These are phyloP conservation scores for Acleris holmiana DNA, from an alignment of 2,888 invertebrate genomes.

Conservation along the genomic window DNA sequence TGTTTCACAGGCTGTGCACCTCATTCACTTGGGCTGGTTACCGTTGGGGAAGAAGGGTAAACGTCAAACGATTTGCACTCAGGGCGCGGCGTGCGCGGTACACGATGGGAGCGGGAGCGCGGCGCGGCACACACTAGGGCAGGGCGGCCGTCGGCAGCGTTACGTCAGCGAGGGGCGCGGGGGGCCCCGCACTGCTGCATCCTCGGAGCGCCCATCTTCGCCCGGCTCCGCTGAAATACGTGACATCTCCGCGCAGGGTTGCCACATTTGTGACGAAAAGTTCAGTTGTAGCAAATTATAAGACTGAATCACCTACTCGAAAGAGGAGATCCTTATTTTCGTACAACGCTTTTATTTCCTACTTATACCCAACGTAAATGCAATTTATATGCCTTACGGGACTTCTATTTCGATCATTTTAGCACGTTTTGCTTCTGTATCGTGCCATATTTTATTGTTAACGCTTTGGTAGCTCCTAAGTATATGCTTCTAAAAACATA, in stretches of 20 bases:
- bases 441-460: too few species aligned
- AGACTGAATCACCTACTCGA: too few species aligned
- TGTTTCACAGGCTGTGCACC: slow-evolving; percentile 59
- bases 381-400: too few species aligned
- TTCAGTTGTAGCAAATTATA: not conserved
- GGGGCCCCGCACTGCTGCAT: slow-evolving; percentile 78
- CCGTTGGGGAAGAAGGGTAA: slow-evolving; percentile 69
- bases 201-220: slow-evolving; percentile 74
- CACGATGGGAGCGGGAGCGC: slow-evolving; percentile 68
- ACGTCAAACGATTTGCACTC: slow-evolving; percentile 80
- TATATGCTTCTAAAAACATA: too few species aligned
- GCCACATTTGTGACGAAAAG: slow-evolving; percentile 25
- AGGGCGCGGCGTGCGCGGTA: slow-evolving; percentile 68
- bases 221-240: slow-evolving; percentile 72
- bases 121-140: slow-evolving; percentile 82
- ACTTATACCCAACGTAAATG: too few species aligned
- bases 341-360: too few species aligned
- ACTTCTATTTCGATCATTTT: too few species aligned
- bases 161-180: slow-evolving; percentile 78
- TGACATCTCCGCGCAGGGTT: slow-evolving; percentile 66
- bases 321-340: too few species aligned
- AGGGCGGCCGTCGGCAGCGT: slow-evolving; percentile 76
- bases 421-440: too few species aligned
- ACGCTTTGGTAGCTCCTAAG: too few species aligned
- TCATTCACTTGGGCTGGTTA: slow-evolving; percentile 70